Conservation (phyloP, 2,888 invertebrate genomes). For the Hydraecia micacea region DNA sequence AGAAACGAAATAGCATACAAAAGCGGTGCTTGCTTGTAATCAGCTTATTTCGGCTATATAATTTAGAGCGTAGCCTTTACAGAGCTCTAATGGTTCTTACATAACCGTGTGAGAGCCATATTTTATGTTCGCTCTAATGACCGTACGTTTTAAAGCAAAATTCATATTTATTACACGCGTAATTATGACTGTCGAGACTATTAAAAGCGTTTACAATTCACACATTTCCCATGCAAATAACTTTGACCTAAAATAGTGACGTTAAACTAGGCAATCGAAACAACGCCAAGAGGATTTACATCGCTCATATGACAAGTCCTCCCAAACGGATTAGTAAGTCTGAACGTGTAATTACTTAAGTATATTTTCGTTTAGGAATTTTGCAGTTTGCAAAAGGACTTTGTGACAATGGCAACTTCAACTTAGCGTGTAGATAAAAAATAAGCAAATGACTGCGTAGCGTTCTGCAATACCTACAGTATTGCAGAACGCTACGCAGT, state of each 20-base stretch:
- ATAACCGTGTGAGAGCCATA: constrained; percentile 31
- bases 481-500: constrained; percentile 36
- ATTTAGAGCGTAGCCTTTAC: constrained; percentile 22
- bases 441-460: constrained; percentile 8
- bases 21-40: neutral
- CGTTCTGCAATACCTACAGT: neutral
- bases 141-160: constrained; percentile 24
- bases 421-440: neutral
- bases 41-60: constrained; percentile 14
- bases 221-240: constrained; percentile 48
- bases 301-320: constrained; percentile 22
- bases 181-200: constrained; percentile 33
- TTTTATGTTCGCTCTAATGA: constrained; percentile 39
- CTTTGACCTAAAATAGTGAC: constrained; percentile 38
- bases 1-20: neutral
- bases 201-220: constrained; percentile 52
- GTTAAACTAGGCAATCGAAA: too few species aligned
- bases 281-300: constrained; percentile 22
- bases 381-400: neutral
- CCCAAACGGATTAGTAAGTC: constrained; percentile 20
- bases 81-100: constrained; percentile 17
- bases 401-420: constrained; percentile 8
- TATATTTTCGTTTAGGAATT: neutral
- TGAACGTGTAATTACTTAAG: constrained; percentile 11
- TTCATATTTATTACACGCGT: constrained; percentile 29